These are phyloP conservation scores for Bimastos eiseni DNA, from an alignment of 2,888 invertebrate species.

Conservation along the genomic window DNA sequence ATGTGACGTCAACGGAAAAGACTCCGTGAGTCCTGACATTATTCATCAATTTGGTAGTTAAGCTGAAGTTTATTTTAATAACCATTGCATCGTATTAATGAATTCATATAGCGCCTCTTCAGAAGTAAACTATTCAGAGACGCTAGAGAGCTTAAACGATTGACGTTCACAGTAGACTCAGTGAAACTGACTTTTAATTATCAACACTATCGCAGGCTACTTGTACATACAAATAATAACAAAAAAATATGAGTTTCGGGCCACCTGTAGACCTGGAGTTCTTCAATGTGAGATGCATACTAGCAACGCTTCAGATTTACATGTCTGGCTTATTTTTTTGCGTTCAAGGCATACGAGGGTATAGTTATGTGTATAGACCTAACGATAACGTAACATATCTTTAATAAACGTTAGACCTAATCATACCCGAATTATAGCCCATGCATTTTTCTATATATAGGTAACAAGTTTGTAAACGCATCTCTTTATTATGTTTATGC, in stretches of 20 bases:
- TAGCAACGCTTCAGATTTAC: no score
- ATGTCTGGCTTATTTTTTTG: no score
- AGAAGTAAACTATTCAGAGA: background rate
- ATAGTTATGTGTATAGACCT: no score
- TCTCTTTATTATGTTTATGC: no score
- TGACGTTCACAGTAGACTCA: background rate
- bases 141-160: background rate
- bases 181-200: background rate
- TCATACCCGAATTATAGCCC: no score
- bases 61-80: background rate
- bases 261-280: no score
- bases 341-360: no score
- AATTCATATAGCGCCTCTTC: background rate
- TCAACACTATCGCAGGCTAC: background rate
- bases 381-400: no score
- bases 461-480: no score
- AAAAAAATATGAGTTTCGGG: background rate
- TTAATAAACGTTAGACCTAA: no score
- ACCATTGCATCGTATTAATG: background rate
- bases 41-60: background rate
- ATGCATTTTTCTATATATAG: background rate
- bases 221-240: background rate
- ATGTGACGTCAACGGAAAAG: background rate
- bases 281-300: no score
- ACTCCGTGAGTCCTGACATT: background rate